Evolutionary conservation across 1,140 invertebrate genomes (phyloP), one percentile per base, ranked within the genome.

Genomic region (Hesperophylax magnus): DNA sequence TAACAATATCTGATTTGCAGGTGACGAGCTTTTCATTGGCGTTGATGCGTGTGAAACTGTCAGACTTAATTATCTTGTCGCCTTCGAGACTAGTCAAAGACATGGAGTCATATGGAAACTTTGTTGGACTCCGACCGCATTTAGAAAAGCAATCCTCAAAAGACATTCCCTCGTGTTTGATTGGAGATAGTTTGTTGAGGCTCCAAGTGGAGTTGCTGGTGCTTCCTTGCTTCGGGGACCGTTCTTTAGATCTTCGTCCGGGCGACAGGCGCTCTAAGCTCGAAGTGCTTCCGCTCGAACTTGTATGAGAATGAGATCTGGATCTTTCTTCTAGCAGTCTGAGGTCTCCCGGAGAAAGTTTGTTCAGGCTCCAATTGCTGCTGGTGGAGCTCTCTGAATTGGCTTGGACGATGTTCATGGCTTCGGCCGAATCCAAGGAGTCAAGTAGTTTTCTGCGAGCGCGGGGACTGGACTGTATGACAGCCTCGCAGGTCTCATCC

Each of bases 401-500:
- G 27, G 88, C 88, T 85, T 90, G 89, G 20, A 91, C 86, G 53
- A 91, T 88, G 15, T 88, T 86, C 79, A 90, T 87, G 17, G 90
- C 87, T 84, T 92, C 90, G 18, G 86, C 80, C 72, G 86, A 89
- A 84, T 91, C 90, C 54, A 89, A 78, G 79, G 88, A 87, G 67
- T 90, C 88, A 4, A 90, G 84, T 67, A 91, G 86, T 84, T 90
- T 91, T 77, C 91, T 84, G 83, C 89, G 91, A 1, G 90, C 87
- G 84, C 89, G 86, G 39, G 92, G 91, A 85, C 92, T 93, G 6
- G 90, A 91, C 84, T 92, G 91, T 75, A 93, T 92, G 0, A 92
- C 91, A 17, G 91, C 91, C 83, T 92, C 93, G 11, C 93, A 93
- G 8, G 94, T 92, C 84, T 93, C 92, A 83, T 95, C 93, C 15